A percentile compares a stretch with the other conserved stretches of the same genome.
These are phyloP conservation scores for Aphis gossypii DNA, from an alignment of 1,140 invertebrate genomes.

Conservation along the genomic window DNA sequence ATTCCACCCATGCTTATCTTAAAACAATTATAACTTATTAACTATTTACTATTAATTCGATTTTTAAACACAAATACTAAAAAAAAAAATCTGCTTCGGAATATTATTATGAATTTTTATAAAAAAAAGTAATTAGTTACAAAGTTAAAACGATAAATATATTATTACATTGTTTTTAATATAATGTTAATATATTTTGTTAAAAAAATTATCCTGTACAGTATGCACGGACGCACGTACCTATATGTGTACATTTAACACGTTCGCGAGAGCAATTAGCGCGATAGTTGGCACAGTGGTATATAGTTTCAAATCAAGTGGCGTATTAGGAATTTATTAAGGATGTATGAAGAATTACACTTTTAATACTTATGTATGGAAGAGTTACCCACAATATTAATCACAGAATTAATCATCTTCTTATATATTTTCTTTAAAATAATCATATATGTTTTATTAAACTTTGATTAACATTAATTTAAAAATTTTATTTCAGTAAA, in stretches of 20 bases:
- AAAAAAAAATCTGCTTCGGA: no score
- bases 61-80: no score
- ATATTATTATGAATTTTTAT: no score
- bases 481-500: background rate
- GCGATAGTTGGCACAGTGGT: background rate
- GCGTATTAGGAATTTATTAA: background rate
- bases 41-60: no score
- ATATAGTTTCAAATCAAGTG: background rate
- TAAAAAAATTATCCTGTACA: background rate
- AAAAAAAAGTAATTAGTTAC: background rate
- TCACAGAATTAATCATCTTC: background rate
- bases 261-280: background rate
- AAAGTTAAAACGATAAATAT: background rate
- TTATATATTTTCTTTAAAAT: background rate
- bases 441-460: background rate
- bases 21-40: no score
- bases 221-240: no score
- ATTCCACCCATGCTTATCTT: no score
- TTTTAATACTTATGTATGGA: background rate
- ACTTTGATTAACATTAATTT: background rate
- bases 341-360: background rate
- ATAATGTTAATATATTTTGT: background rate
- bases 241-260: background rate
- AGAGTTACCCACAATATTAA: no score
- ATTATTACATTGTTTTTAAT: background rate